Conservation (phyloP, 2,888 invertebrate species). For the Lithophane socia region DNA sequence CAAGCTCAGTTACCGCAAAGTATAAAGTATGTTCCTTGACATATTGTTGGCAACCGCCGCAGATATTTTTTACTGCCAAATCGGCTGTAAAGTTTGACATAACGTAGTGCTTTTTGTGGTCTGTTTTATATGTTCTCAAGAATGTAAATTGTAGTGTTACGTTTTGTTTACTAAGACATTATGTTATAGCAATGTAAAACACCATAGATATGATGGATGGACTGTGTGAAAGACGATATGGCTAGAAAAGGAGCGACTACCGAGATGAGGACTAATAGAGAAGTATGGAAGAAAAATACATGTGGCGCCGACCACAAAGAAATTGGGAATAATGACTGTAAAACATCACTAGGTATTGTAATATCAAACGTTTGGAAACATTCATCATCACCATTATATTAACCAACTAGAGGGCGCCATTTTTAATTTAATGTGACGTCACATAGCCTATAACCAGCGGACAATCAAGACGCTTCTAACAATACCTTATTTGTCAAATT, state of each 20-base stretch:
- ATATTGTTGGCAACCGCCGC: slow-evolving; percentile 45
- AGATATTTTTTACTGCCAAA: slow-evolving; percentile 36
- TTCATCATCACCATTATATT: background rate
- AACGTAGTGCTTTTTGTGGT: slow-evolving; percentile 26
- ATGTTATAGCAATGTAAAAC: too few relatives aligned
- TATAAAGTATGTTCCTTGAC: slow-evolving; percentile 48
- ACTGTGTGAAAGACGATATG: too few relatives aligned
- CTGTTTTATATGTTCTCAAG: slow-evolving; percentile 31
- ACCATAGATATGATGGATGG: too few relatives aligned
- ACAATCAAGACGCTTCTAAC: too few relatives aligned
- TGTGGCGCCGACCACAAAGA: too few relatives aligned
- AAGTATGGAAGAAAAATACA: too few relatives aligned
- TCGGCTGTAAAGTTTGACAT: slow-evolving; percentile 43
- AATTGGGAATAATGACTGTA: background rate
- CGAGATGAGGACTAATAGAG: too few relatives aligned
- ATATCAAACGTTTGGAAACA: background rate
- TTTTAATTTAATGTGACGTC: too few relatives aligned
- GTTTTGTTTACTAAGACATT: background rate
- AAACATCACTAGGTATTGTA: background rate
- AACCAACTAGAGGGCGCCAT: too few relatives aligned
- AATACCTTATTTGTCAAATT: too few relatives aligned
- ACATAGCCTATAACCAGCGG: too few relatives aligned
- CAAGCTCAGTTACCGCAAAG: slow-evolving; percentile 13
- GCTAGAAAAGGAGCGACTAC: too few relatives aligned
- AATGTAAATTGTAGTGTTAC: slow-evolving; percentile 30